Conservation (phyloP, 2,888 invertebrate species). For the Caenorhabditis macrosperma region DNA sequence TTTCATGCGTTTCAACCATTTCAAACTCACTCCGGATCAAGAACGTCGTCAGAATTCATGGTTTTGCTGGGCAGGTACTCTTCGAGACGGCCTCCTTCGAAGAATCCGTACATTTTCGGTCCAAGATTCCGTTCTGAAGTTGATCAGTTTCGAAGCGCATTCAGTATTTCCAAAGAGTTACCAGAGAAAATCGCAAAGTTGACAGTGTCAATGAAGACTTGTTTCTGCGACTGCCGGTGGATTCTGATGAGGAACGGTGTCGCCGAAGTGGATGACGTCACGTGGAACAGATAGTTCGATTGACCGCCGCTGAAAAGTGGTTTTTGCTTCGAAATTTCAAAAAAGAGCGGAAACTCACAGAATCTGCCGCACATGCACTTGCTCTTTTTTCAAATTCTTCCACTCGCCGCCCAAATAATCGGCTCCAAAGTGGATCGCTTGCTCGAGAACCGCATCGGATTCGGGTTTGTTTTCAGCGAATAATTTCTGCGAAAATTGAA, state of each 20-base stretch:
- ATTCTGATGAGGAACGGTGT: slow-evolving; percentile 31
- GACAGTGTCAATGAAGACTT: slow-evolving; percentile 31
- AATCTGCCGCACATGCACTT: slow-evolving; percentile 17
- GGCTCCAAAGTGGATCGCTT: slow-evolving; percentile 19
- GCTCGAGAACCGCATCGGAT: slow-evolving; percentile 27
- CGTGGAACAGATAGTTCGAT: slow-evolving; percentile 44
- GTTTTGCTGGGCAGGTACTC: slow-evolving; percentile 36
- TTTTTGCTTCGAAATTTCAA: not conserved
- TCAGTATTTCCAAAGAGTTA: too few relatives aligned
- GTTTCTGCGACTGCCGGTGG: slow-evolving; percentile 12
- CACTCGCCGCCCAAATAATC: slow-evolving; percentile 33
- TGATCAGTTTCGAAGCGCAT: not conserved
- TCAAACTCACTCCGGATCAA: slow-evolving; percentile 15
- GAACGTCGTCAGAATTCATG: not conserved
- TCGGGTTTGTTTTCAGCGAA: slow-evolving; percentile 24
- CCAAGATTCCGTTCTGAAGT: slow-evolving; percentile 34
- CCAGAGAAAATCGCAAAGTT: slow-evolving; percentile 45
- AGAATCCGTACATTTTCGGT: slow-evolving; percentile 44
- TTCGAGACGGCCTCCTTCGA: slow-evolving; percentile 37
- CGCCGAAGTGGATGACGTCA: slow-evolving; percentile 26
- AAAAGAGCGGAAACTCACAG: not conserved
- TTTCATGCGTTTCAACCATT: too few relatives aligned
- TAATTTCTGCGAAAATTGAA: slow-evolving; percentile 18
- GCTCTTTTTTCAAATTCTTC: slow-evolving; percentile 27
- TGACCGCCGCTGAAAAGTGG: slow-evolving; percentile 31